Evolutionary conservation across 2,113 vertebrate genomes (phyloP).

Genomic region (Pomatostomus ruficeps): DNA sequence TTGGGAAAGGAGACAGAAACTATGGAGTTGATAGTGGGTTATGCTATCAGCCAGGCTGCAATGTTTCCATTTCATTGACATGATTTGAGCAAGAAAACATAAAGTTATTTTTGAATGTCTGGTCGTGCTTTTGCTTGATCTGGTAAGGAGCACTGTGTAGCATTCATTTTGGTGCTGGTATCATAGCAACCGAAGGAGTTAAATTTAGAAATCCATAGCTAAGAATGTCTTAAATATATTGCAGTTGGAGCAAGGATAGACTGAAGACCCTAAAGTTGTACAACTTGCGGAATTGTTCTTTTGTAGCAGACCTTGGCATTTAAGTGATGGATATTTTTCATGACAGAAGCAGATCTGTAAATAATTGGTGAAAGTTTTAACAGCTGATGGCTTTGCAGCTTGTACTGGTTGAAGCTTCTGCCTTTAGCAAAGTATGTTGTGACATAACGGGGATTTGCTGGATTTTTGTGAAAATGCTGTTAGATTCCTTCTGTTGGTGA

Average conservation of each 20-base stretch:
- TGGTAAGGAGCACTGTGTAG: neutral
- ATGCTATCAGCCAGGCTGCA: neutral
- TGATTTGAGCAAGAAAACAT: neutral
- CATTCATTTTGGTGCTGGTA: neutral
- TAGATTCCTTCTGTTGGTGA: neutral
- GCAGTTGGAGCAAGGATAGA: neutral
- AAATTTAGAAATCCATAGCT: neutral
- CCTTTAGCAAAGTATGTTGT: neutral
- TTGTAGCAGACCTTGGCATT: neutral
- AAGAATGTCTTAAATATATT: neutral
- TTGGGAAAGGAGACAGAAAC: neutral
- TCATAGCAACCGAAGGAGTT: constrained; percentile 34
- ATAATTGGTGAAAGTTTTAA: neutral
- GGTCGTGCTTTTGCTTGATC: neutral
- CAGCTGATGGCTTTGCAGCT: neutral
- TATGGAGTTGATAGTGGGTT: neutral
- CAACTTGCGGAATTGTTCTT: neutral
- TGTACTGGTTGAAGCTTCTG: neutral
- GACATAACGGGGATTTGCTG: neutral
- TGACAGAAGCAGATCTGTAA: neutral
- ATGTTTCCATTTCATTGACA: neutral
- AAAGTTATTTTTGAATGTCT: neutral
- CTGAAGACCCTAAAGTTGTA: neutral
- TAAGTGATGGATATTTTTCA: neutral
- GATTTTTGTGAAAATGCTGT: neutral